Evolutionary conservation across 2,888 invertebrate species (phyloP), one percentile per base, ranked within the genome.

Genomic region (Xestia xanthographa): DNA sequence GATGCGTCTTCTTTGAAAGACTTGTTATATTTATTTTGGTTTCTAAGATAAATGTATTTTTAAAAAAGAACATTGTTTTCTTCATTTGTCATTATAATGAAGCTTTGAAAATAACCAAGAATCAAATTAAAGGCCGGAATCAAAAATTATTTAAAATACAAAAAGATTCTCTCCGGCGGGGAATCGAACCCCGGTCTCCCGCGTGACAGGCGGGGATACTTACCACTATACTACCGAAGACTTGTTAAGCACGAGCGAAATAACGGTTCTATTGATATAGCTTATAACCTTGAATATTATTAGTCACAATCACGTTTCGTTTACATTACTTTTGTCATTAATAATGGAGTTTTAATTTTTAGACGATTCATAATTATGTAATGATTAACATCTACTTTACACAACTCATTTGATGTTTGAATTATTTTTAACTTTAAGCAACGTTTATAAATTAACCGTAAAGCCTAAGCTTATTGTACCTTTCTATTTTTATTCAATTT

Each of bases 171-270:
- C 89, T 89, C 89, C 89, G 89, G 89, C 88, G 89, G 88, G 89
- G 88, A 88, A 88, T 89, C 88, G 89, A 88, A 88, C 89, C 88
- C 88, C 88, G 87, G 88, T 88, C 97, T 97, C 96, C 96, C 96
- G 96, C 96, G 96, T 96, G 96, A 96, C 96, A 97, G 96, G 96
- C 96, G 96, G 96, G 96, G 96, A 96, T 96, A 96, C 96, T 96
- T 84, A 96, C 96, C 96, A 96, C 96, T 96, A 96, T 96, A 96
- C 96, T 96, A 96, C 96, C 96, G 96, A 95, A 94, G 96, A 95
- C 88, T 87, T 92, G 34, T 0, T 0, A 0, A 0, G 0, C 0
- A 0, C 0, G 0, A 0, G 17, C 34, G n/a, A 83, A 87, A 81
- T 79, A 60, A 4, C 22, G 22, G 45, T 56, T 69, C 20, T 20